A percentile compares a stretch with the other conserved stretches of the same genome.
Evolutionary conservation across 2,888 invertebrate genomes (phyloP).

Genomic region (Gryllus longicercus): DNA sequence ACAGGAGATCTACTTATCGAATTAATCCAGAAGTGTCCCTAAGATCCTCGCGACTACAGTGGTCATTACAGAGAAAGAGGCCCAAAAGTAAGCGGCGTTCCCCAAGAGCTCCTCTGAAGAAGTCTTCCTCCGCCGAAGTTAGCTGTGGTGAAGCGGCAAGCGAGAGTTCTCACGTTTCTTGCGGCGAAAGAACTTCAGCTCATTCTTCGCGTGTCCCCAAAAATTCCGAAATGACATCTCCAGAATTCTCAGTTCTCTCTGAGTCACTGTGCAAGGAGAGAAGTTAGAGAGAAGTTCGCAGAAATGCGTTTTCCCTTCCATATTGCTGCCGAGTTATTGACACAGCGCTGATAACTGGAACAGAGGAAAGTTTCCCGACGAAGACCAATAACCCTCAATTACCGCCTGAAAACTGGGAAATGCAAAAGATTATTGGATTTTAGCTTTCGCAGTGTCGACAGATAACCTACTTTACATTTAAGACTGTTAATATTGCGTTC

Average conservation of each 20-base stretch:
- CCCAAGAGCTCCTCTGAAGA: too few species aligned
- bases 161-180: not conserved
- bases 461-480: not conserved
- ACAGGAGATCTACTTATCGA: too few species aligned
- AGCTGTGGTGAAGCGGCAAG: too few species aligned
- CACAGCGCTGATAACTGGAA: not conserved
- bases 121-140: too few species aligned
- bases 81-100: too few species aligned
- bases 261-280: not conserved
- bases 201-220: not conserved
- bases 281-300: not conserved
- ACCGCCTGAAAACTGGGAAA: not conserved
- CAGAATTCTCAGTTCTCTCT: not conserved
- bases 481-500: not conserved
- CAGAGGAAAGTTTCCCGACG: not conserved
- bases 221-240: not conserved
- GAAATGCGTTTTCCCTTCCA: not conserved
- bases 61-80: too few species aligned
- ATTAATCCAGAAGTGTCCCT: too few species aligned
- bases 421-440: not conserved
- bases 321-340: not conserved
- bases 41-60: too few species aligned
- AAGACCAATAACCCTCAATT: slow-evolving; percentile 2
- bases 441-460: not conserved
- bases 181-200: not conserved